Base-by-base conservation (phyloP, 2,888 invertebrate genomes). In the Uloborus plumipes region DNA sequence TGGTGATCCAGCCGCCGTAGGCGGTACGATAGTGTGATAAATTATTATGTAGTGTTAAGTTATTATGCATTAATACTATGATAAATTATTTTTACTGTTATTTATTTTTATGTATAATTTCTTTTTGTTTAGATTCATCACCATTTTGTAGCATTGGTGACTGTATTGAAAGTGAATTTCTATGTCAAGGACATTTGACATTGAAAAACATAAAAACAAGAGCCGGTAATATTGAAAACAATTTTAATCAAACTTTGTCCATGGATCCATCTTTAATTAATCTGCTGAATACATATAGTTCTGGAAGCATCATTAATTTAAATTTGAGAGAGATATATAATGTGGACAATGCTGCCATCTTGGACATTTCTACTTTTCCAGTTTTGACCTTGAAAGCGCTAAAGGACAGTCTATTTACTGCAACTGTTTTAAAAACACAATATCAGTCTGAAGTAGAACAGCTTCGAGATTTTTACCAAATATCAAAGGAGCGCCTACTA, bases 341-440 rank as follows among this genome's bases (percentile, higher is more conserved):
- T 49, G 20, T 66, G 47, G 61, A 75, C 26, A 82, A 82, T 71
- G 65, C 62, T 18, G 39, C 39, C 14, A 61, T 82, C 49, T 26
- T 82, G 20, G 82, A 82, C 26, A 66, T 82, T 49, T 82, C 82
- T 13, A 71, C 82, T 7, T 82, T 82, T 50, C 82, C 82, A 15
- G 20, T 62, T 47, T 15, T 82, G 20, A 65, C 76, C 50, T 47
- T 82, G 14, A 82, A 82, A 59, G 59, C 51, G n/a, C 65, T 82
- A 0, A 62, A 53, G 55, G 66, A 72, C 51, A 76, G 59, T 13
- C 61, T 59, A 14, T 31, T 47, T 22, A 20, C 39, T 15, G 20
- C 22, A 4, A 58, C 67, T 49, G 72, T 82, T 15, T 18, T 82
- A 2, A 39, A 31, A 59, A 76, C 71, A 4, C 82, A 59, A 18